Evolutionary conservation across 2,113 vertebrate genomes (phyloP).

Genomic region (Oncorhynchus mykiss): DNA sequence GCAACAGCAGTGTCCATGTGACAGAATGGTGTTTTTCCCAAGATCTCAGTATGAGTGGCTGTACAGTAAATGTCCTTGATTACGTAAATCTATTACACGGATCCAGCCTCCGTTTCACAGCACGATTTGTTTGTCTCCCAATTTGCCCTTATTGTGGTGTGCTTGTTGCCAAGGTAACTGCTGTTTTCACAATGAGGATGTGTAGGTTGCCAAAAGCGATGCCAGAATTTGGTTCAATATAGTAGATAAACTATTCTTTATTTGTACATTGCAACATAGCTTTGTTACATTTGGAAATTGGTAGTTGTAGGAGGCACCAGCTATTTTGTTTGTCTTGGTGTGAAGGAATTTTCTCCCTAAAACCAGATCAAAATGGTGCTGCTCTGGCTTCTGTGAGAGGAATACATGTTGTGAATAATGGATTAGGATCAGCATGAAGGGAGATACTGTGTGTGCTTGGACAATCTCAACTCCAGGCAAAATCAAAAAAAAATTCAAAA

Average conservation of each 20-base stretch:
- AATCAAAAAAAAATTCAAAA: too few species aligned
- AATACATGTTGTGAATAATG: slow-evolving; percentile 62
- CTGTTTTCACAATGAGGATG: slow-evolving; percentile 73
- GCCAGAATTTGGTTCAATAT: slow-evolving; percentile 63
- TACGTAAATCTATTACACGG: slow-evolving; percentile 61
- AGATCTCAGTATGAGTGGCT: slow-evolving; percentile 49
- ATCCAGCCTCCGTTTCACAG: slow-evolving; percentile 53
- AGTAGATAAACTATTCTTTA: slow-evolving; percentile 60
- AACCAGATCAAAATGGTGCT: slow-evolving; percentile 37
- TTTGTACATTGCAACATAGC: slow-evolving; percentile 47
- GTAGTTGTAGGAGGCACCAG: slow-evolving; percentile 37
- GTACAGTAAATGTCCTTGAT: slow-evolving; percentile 69
- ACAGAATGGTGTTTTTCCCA: slow-evolving; percentile 19
- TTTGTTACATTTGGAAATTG: slow-evolving; percentile 42
- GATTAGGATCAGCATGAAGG: slow-evolving; percentile 56
- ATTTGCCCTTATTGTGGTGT: slow-evolving; percentile 70
- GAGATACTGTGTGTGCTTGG: slow-evolving; percentile 41
- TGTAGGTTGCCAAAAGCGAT: slow-evolving; percentile 68
- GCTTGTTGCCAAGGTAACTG: slow-evolving; percentile 77
- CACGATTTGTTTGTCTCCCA: slow-evolving; percentile 63
- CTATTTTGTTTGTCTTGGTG: slow-evolving; percentile 28
- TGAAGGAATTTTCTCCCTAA: slow-evolving; percentile 22
- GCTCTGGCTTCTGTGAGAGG: slow-evolving; percentile 38
- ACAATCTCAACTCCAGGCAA: slow-evolving; percentile 52
- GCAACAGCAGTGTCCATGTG: background rate